Conservation (phyloP, 1,140 invertebrate species). For the Dufourea novaeangliae region DNA sequence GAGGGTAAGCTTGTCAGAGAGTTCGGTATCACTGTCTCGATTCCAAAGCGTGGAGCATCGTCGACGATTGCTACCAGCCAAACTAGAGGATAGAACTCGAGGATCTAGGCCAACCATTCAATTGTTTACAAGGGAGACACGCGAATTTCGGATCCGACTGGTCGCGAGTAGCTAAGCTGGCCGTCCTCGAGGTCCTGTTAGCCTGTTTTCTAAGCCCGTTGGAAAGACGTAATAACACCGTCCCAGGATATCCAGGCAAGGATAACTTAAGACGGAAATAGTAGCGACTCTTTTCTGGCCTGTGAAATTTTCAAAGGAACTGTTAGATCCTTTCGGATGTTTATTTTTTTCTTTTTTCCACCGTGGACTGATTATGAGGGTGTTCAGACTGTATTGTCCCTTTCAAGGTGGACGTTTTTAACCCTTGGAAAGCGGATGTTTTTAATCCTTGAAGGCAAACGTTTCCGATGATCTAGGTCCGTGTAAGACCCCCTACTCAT, state of each 20-base stretch:
- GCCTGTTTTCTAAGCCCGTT: neutral
- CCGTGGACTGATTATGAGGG: too few species aligned
- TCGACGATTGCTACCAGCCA: neutral
- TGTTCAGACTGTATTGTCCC: too few species aligned
- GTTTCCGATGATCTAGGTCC: too few species aligned
- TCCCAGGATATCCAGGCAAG: neutral
- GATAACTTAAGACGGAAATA: neutral
- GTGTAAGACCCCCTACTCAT: too few species aligned
- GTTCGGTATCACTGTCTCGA: neutral
- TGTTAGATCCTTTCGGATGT: neutral
- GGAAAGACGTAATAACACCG: neutral
- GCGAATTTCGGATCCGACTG: neutral
- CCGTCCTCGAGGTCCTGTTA: neutral
- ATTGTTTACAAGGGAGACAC: slow-evolving; percentile 4
- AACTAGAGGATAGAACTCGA: slow-evolving; percentile 1
- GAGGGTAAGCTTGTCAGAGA: neutral
- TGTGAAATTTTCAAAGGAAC: neutral
- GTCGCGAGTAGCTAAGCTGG: neutral
- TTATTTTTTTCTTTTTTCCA: too few species aligned
- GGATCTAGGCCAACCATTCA: neutral
- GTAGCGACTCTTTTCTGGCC: neutral
- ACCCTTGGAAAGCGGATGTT: too few species aligned
- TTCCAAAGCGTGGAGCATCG: neutral
- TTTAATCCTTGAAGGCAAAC: too few species aligned
- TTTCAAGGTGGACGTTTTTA: too few species aligned